phyloP scores from a whole-genome alignment of 2,888 invertebrate species.

The Icerya purchasi region DNA sequence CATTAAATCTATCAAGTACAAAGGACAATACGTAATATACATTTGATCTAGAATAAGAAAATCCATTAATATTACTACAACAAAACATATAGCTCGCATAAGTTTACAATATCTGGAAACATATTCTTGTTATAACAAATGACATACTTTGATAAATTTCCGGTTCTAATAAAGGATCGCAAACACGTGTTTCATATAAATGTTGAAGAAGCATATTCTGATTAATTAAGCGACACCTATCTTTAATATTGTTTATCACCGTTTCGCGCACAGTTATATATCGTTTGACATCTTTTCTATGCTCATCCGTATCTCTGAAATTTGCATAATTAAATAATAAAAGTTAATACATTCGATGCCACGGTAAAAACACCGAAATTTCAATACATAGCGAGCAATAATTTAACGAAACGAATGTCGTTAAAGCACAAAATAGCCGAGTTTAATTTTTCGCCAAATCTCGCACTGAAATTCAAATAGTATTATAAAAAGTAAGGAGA shows the following conservation, averaged over 20 bases:
- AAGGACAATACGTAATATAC: too few species aligned
- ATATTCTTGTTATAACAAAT: not conserved
- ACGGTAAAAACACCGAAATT: not conserved
- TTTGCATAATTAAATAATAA: too few species aligned
- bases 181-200: slow-evolving; percentile 40
- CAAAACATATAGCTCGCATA: too few species aligned
- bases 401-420: not conserved
- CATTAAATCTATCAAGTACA: too few species aligned
- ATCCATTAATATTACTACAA: too few species aligned
- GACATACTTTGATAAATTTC: slow-evolving; percentile 25
- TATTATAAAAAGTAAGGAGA: too few species aligned
- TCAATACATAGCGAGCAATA: too few species aligned
- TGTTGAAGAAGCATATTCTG: slow-evolving; percentile 45
- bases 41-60: too few species aligned
- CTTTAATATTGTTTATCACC: slow-evolving; percentile 33
- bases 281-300: slow-evolving; percentile 30
- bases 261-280: slow-evolving; percentile 31
- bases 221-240: slow-evolving; percentile 41
- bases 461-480: too few species aligned
- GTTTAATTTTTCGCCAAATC: too few species aligned
- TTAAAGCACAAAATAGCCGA: not conserved
- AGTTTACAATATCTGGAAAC: too few species aligned
- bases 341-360: too few species aligned
- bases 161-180: slow-evolving; percentile 42
- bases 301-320: slow-evolving; percentile 31